Conservation (phyloP, 2,113 vertebrate species). For the Paradisaea rubra region DNA sequence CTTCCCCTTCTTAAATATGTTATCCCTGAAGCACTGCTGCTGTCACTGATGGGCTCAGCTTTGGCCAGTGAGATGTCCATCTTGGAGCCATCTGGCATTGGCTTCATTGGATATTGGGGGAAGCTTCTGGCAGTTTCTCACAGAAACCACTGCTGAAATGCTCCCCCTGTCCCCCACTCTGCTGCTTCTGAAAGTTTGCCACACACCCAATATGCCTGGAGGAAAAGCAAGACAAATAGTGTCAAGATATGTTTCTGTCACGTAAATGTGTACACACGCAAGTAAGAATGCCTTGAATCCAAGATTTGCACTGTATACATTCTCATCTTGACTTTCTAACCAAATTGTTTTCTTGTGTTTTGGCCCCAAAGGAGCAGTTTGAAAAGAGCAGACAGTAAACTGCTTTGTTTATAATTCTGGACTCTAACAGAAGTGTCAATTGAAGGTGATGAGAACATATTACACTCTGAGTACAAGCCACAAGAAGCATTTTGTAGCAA, state of each 20-base stretch:
- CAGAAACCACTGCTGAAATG: neutral
- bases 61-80: neutral
- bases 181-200: neutral
- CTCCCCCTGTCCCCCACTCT: too few species aligned
- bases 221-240: neutral
- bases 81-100: neutral
- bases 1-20: neutral
- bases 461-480: neutral
- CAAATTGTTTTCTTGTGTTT: neutral
- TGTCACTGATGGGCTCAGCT: neutral
- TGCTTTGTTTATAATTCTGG: neutral
- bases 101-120: neutral
- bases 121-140: neutral
- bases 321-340: neutral
- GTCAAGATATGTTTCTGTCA: neutral
- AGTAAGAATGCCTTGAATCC: neutral
- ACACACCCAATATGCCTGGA: rapidly evolving
- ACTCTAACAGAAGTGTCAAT: neutral
- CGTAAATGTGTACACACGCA: neutral
- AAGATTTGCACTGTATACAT: neutral
- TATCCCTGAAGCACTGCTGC: neutral
- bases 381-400: neutral
- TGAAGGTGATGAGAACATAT: neutral
- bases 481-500: neutral
- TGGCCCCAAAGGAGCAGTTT: neutral